Evolutionary conservation across 2,797 vertebrate genomes (phyloP), one percentile per base, ranked within the genome.

Genomic region (Chelidonichthys spinosus): DNA sequence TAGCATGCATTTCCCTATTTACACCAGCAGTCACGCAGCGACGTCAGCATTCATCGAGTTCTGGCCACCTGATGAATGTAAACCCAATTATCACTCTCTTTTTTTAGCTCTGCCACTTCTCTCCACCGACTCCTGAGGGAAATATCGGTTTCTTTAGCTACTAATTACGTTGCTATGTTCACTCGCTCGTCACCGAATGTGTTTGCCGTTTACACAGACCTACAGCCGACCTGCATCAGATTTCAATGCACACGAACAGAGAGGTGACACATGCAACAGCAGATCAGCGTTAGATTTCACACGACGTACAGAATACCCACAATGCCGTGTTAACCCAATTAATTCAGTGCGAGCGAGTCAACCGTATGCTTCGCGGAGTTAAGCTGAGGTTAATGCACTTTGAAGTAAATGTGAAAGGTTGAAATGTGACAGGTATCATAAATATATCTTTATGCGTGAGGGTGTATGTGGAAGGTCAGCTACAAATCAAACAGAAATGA

Each of bases 351-450:
- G 53, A 43, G 39, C 4, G 8, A 33, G 50, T 32, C 25, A 11
- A 35, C 3, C 7, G 36, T 39, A 53, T 36, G 14, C 36, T 50
- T 61, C 44, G 15, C 2, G n/a, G 8, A 58, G 52, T 56, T 18
- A 11, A 35, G 47, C 42, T 39, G 50, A 66, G 37, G 40, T 63
- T 40, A 32, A 72, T 15, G 17, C 35, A 25, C 35, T 64, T 44
- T 55, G 37, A 67, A 64, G 43, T 68, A 76, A 86, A 88, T 84
- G 77, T 67, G 54, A 77, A 61, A 78, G 81, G 81, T 81, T 52
- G 72, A 75, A 70, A 75, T 68, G 39, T 73, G 76, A 75, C 79
- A 64, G 64, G 7, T 53, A 68, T 66, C 50, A 37, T 78, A 72
- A 83, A 78, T 58, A 66, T 10, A 4, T 60, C 37, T 81, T 55